Evolutionary conservation across 2,888 invertebrate genomes (phyloP).

Genomic region (Sussaba pulchella): DNA sequence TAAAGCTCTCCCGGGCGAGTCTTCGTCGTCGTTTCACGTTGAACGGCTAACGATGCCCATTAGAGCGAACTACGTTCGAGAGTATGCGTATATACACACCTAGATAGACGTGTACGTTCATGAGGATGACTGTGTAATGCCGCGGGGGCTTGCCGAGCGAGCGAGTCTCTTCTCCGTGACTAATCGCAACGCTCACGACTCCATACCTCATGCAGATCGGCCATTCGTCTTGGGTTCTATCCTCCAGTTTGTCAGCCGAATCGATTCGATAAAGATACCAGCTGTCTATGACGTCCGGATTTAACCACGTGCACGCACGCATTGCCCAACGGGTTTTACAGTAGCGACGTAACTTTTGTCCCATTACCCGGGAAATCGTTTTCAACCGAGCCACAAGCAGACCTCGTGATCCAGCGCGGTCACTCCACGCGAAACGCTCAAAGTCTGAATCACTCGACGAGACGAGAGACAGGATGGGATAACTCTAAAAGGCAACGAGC

Average conservation of each 20-base stretch:
- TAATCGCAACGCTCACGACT: slow-evolving; percentile 81
- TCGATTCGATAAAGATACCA: slow-evolving; percentile 82
- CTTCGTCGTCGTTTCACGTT: slow-evolving; percentile 59
- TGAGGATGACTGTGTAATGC: slow-evolving; percentile 41
- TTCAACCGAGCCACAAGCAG: slow-evolving; percentile 42
- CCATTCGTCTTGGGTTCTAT: slow-evolving; percentile 81
- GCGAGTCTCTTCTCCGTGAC: slow-evolving; percentile 74
- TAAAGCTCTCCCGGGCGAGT: slow-evolving; percentile 41
- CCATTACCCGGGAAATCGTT: slow-evolving; percentile 38
- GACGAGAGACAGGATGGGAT: slow-evolving; percentile 46
- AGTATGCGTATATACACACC: slow-evolving; percentile 46
- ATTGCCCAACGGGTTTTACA: slow-evolving; percentile 14
- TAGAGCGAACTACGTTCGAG: slow-evolving; percentile 78
- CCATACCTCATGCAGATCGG: slow-evolving; percentile 82
- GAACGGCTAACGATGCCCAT: slow-evolving; percentile 82
- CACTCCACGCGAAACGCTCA: slow-evolving; percentile 43
- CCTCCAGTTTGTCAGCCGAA: slow-evolving; percentile 83
- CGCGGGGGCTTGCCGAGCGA: slow-evolving; percentile 31
- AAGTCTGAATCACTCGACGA: slow-evolving; percentile 24
- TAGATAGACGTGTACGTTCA: slow-evolving; percentile 29
- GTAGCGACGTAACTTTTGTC: slow-evolving; percentile 28
- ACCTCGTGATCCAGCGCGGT: too few species aligned
- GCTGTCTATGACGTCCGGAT: slow-evolving; percentile 77
- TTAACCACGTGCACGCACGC: slow-evolving; percentile 25
- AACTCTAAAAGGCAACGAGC: slow-evolving; percentile 62